Evolutionary conservation across 2,888 invertebrate species (phyloP).

Genomic region (Spisula subtruncata): DNA sequence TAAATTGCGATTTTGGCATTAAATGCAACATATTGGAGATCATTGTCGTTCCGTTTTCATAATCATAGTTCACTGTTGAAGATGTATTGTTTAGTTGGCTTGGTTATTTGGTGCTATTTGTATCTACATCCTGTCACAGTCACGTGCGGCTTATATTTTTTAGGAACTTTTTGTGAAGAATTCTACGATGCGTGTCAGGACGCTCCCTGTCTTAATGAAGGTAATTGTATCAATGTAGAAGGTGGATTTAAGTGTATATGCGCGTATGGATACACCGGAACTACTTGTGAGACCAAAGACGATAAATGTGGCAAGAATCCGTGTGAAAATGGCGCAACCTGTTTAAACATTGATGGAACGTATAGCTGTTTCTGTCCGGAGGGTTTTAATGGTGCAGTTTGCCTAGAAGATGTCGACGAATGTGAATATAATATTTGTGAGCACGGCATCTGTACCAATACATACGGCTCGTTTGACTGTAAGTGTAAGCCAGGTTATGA

Average conservation of each 20-base stretch:
- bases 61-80: too few relatives aligned
- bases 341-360: constrained; percentile 36
- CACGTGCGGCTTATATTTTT: background rate
- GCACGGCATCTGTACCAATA: constrained; percentile 49
- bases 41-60: too few relatives aligned
- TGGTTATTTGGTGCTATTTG: too few relatives aligned
- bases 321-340: constrained; percentile 43
- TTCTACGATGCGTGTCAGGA: constrained; percentile 52
- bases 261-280: constrained; percentile 62
- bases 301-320: constrained; percentile 58
- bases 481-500: constrained; percentile 45
- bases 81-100: too few relatives aligned
- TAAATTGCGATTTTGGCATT: too few relatives aligned
- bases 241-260: constrained; percentile 74
- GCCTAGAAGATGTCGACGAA: constrained; percentile 53
- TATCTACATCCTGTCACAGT: too few relatives aligned
- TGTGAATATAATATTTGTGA: constrained; percentile 50
- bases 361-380: constrained; percentile 43
- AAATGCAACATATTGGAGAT: too few relatives aligned
- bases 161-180: constrained; percentile 41
- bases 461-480: constrained; percentile 44
- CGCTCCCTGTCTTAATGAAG: constrained; percentile 63
- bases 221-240: constrained; percentile 69
- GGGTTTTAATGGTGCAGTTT: constrained; percentile 45
- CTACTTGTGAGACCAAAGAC: constrained; percentile 39